Base-by-base conservation (phyloP, 2,888 invertebrate genomes). In the Drosophila leonis region DNA sequence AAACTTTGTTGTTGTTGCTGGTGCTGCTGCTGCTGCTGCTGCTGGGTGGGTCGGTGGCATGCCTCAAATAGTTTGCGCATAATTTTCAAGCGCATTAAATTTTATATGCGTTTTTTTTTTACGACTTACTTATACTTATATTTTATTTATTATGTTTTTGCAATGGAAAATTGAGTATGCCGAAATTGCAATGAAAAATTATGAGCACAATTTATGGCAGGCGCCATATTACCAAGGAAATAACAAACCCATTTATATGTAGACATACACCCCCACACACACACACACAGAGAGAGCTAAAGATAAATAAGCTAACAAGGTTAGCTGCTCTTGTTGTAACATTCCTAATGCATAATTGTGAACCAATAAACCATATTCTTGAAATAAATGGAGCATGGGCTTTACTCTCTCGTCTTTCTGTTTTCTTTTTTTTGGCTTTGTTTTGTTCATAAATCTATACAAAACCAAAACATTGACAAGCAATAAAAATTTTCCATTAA, bases 81-180 rank as follows among this genome's bases (percentile, higher is more conserved):
- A 88, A 85, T 87, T 88, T 85, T 78, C 80, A 76, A 85, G 69
- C 77, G 87, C 85, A 88, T 85, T 85, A 88, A 87, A 85, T 88
- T 87, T 88, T 85, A 85, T 85, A 85, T 78, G 76, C 85, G 78
- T 27, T 78, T 66, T 81, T 80, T 80, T 78, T 82, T 82, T 83
- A 82, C 83, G 83, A 84, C 87, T 85, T 83, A 83, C 84, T 82
- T 86, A 74, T 73, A 81, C 83, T 73, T 86, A 76, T 88, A 84
- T 87, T 78, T 84, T 87, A 84, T 84, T 87, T 84, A 87, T 84
- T 84, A 85, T 75, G 81, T 74, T 84, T 80, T 73, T 68, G 76
- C 69, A 83, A 72, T 77, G 80, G 57, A 63, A 78, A 72, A 69
- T 72, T 65, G 66, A 44, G 57, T 63, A 66, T 55, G 67, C 59